A percentile compares a stretch with the other conserved stretches of the same genome.
Conservation (phyloP, 2,888 invertebrate genomes). For the Plebejus anna region DNA sequence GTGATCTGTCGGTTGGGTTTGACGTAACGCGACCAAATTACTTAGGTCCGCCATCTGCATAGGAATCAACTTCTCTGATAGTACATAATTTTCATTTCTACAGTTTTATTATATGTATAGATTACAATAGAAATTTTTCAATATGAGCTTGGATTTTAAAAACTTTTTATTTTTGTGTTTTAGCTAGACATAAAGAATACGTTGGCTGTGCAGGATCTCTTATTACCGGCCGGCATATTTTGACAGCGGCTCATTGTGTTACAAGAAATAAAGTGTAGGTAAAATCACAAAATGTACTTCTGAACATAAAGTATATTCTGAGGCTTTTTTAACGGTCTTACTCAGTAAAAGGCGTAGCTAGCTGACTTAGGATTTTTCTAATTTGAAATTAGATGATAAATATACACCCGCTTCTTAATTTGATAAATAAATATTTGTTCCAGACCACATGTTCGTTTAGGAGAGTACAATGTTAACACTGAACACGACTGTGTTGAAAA, state of each 20-base stretch:
- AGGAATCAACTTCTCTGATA: too few relatives aligned
- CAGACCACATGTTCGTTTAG: slow-evolving; percentile 81
- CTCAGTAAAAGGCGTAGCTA: neutral
- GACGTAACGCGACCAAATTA: too few relatives aligned
- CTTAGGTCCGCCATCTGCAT: too few relatives aligned
- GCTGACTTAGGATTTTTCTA: too few relatives aligned
- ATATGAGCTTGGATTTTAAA: neutral
- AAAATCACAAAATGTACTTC: neutral
- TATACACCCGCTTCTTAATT: too few relatives aligned
- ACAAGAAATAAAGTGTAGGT: slow-evolving; percentile 39
- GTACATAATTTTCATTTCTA: too few relatives aligned
- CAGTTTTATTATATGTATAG: neutral
- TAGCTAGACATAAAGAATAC: slow-evolving; percentile 43
- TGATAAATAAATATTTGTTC: slow-evolving; percentile 29
- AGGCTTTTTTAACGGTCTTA: neutral
- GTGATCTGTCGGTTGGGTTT: too few relatives aligned
- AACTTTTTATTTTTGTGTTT: slow-evolving; percentile 26
- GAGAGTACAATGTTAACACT: slow-evolving; percentile 75
- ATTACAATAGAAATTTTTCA: neutral
- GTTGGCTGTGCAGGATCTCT: slow-evolving; percentile 72
- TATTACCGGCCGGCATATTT: slow-evolving; percentile 73
- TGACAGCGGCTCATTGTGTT: slow-evolving; percentile 82
- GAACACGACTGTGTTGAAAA: slow-evolving; percentile 50
- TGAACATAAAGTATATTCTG: neutral
- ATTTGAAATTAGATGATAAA: too few relatives aligned